Evolutionary conservation across 2,797 vertebrate genomes (phyloP).

Genomic region (Sebastiscus tertius): DNA sequence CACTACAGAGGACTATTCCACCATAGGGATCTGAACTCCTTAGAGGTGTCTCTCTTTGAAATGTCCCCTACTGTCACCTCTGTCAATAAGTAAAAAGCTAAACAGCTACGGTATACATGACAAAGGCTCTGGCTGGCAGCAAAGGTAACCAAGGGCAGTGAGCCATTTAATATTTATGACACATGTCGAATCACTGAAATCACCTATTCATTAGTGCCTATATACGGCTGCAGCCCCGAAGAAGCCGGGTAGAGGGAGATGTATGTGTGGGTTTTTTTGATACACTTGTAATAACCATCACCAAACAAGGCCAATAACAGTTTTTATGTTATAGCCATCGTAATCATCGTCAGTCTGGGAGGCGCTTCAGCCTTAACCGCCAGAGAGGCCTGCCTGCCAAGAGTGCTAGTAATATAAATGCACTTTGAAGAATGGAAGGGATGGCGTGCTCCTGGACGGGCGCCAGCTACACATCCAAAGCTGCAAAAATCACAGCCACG

Average conservation of each 20-base stretch:
- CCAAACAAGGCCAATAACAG: slow-evolving; percentile 83
- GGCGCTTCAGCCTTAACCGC: slow-evolving; percentile 72
- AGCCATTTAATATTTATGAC: slow-evolving; percentile 80
- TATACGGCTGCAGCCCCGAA: slow-evolving; percentile 30
- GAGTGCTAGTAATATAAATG: slow-evolving; percentile 81
- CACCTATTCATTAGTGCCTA: slow-evolving; percentile 71
- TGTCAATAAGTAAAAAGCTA: slow-evolving; percentile 73
- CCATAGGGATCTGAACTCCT: slow-evolving; percentile 42
- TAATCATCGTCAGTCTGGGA: slow-evolving; percentile 83
- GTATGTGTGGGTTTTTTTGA: slow-evolving; percentile 69
- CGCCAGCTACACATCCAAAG: slow-evolving; percentile 80
- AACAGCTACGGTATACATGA: slow-evolving; percentile 66
- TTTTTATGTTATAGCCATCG: slow-evolving; percentile 81
- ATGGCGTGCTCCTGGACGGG: slow-evolving; percentile 76
- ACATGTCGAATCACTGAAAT: slow-evolving; percentile 74
- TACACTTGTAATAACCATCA: slow-evolving; percentile 80
- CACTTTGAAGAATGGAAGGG: slow-evolving; percentile 83
- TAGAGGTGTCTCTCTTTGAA: slow-evolving; percentile 62
- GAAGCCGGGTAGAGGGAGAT: slow-evolving; percentile 49
- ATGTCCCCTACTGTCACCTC: slow-evolving; percentile 73
- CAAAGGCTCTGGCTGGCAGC: slow-evolving; percentile 71
- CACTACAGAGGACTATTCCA: slow-evolving; percentile 46
- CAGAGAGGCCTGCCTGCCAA: slow-evolving; percentile 79
- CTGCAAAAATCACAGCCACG: slow-evolving; percentile 78
- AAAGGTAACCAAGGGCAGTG: slow-evolving; percentile 79